These are phyloP conservation scores for Thermophis baileyi DNA, from an alignment of 2,113 vertebrate genomes.

Conservation along the genomic window DNA sequence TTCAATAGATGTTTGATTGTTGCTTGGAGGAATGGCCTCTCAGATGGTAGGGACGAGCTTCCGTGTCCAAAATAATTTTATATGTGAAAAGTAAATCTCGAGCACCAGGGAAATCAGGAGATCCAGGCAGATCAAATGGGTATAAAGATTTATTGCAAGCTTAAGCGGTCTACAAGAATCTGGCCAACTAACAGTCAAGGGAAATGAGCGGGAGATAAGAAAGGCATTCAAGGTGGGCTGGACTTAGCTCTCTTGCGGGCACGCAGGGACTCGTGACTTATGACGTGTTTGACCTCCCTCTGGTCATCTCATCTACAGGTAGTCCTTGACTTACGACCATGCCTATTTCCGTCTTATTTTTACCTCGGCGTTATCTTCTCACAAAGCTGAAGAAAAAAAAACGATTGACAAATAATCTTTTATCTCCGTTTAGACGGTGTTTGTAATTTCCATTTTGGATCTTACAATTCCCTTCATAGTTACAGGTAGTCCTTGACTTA, in stretches of 20 bases:
- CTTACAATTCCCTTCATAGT: too few relatives aligned
- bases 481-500: neutral
- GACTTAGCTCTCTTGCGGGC: neutral
- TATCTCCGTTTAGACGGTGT: too few relatives aligned
- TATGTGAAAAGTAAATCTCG: neutral
- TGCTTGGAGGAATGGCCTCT: neutral
- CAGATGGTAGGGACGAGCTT: neutral
- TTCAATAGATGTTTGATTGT: neutral
- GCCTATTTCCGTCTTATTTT: too few relatives aligned
- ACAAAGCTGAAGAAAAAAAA: too few relatives aligned
- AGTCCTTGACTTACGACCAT: neutral
- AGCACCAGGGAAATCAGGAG: neutral
- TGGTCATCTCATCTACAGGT: neutral
- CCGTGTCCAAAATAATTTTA: neutral
- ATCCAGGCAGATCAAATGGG: neutral
- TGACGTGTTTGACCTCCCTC: neutral
- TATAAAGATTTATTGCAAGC: neutral
- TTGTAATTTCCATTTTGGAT: too few relatives aligned
- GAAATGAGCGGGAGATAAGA: neutral
- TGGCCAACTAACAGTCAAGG: neutral
- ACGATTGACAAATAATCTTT: too few relatives aligned
- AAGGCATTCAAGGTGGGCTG: neutral
- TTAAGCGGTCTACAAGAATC: neutral
- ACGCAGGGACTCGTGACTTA: accelerated
- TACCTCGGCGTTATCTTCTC: too few relatives aligned